phyloP scores from a whole-genome alignment of 2,797 vertebrate genomes.

The Enteromius mattozi region DNA sequence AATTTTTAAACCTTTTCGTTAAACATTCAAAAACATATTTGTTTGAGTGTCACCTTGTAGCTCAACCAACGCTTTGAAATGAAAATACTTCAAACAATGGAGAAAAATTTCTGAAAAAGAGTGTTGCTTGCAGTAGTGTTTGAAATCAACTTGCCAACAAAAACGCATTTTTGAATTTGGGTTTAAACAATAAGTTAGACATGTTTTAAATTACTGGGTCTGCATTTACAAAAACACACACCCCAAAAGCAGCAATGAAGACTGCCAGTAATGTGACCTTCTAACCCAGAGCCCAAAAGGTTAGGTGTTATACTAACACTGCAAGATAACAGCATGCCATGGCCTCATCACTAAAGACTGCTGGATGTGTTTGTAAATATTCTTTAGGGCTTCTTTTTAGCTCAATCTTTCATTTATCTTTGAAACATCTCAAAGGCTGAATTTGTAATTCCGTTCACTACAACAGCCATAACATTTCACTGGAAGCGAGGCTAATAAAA shows the following conservation, averaged over 20 bases:
- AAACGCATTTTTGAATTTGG: not conserved
- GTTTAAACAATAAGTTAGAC: not conserved
- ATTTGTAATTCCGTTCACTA: constrained; percentile 5
- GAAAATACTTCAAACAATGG: not conserved
- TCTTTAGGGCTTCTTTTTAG: not conserved
- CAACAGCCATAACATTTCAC: not conserved
- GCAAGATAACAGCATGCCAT: constrained; percentile 11
- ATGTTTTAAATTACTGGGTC: constrained; percentile 39
- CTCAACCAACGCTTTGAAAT: not conserved
- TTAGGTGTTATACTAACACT: constrained; percentile 47
- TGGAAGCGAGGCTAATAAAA: constrained; percentile 6
- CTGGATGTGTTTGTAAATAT: not conserved
- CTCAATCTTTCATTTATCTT: not conserved
- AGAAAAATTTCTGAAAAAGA: not conserved
- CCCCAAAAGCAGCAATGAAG: constrained; percentile 2
- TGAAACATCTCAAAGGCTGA: not conserved
- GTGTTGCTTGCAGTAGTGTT: constrained; percentile 46
- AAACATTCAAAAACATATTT: not conserved
- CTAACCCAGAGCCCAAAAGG: constrained; percentile 17
- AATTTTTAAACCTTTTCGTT: not conserved
- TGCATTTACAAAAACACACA: constrained; percentile 36
- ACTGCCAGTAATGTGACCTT: not conserved
- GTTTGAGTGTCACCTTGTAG: not conserved
- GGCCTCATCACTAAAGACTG: not conserved
- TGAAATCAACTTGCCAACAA: not conserved